phyloP scores from a whole-genome alignment of 2,888 invertebrate genomes.

The Choreutis nemorana region DNA sequence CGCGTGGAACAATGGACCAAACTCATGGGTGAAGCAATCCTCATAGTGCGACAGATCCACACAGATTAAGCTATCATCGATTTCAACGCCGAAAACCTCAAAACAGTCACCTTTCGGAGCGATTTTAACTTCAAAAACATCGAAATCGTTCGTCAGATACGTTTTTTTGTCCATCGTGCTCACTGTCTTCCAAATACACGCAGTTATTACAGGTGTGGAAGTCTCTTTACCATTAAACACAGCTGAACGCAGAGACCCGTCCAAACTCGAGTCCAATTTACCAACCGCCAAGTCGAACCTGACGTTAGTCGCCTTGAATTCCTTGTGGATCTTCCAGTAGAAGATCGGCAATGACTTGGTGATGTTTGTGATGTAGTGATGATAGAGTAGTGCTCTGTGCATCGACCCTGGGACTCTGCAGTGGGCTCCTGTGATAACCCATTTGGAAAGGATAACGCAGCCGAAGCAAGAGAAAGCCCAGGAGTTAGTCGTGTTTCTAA shows the following conservation, averaged over 20 bases:
- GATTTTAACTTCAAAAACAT: conserved; percentile 21
- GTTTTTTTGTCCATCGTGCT: conserved; percentile 39
- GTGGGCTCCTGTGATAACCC: conserved; percentile 46
- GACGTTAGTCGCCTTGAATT: conserved; percentile 23
- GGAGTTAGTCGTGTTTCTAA: conserved; percentile 23
- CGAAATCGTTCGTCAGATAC: conserved; percentile 41
- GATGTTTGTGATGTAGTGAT: conserved; percentile 32
- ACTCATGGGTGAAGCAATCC: conserved; percentile 46
- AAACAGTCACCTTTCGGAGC: conserved; percentile 20
- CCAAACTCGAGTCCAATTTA: conserved; percentile 28
- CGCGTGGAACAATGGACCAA: conserved; percentile 35
- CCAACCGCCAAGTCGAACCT: conserved; percentile 45
- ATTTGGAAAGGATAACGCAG: conserved; percentile 35
- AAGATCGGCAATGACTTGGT: conserved; percentile 35
- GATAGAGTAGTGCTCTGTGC: conserved; percentile 33
- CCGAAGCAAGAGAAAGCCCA: conserved; percentile 49
- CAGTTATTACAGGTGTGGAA: conserved; percentile 14
- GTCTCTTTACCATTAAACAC: conserved; percentile 23
- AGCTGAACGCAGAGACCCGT: conserved; percentile 23
- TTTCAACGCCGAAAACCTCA: conserved; percentile 27
- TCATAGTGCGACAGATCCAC: conserved; percentile 31
- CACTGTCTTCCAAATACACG: conserved; percentile 45
- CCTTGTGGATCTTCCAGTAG: conserved; percentile 43
- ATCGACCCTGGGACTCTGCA: conserved; percentile 25
- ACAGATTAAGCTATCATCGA: conserved; percentile 36